Percentiles rank a stretch among this genome's conserved stretches.
phyloP scores from a whole-genome alignment of 2,113 vertebrate genomes.

The Cryptomyrus ogoouensis region DNA sequence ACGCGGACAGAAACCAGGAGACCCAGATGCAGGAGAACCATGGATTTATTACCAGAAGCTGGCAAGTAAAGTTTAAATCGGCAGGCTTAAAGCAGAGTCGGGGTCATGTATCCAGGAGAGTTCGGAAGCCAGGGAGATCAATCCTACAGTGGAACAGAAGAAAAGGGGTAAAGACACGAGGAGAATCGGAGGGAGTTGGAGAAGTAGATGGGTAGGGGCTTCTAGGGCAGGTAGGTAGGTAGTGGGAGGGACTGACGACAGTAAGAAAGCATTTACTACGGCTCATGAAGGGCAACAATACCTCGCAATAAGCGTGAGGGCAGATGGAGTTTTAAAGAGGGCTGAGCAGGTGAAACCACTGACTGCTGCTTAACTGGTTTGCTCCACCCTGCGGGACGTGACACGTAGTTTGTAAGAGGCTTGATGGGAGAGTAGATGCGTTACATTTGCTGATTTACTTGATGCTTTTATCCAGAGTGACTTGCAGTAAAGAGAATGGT shows the following conservation, averaged over 20 bases:
- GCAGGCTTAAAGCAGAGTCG: neutral
- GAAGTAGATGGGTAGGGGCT: neutral
- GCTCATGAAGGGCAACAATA: neutral
- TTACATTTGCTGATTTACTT: neutral
- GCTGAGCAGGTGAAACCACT: neutral
- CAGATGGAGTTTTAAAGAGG: neutral
- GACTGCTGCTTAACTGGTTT: neutral
- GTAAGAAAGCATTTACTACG: neutral
- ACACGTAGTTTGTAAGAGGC: neutral
- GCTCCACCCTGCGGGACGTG: neutral
- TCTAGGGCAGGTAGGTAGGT: neutral
- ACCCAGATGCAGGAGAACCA: neutral
- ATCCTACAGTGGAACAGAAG: neutral
- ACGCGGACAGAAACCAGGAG: neutral
- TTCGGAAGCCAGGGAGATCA: neutral
- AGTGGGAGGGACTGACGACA: neutral
- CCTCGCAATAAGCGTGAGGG: neutral
- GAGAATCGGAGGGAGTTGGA: neutral
- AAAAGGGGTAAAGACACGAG: neutral
- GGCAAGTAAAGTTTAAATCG: neutral
- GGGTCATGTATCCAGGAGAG: neutral
- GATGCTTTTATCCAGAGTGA: neutral
- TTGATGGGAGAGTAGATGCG: neutral
- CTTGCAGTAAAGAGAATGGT: neutral
- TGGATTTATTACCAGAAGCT: neutral